phyloP scores from a whole-genome alignment of 2,113 vertebrate species.

The Grus americana region DNA sequence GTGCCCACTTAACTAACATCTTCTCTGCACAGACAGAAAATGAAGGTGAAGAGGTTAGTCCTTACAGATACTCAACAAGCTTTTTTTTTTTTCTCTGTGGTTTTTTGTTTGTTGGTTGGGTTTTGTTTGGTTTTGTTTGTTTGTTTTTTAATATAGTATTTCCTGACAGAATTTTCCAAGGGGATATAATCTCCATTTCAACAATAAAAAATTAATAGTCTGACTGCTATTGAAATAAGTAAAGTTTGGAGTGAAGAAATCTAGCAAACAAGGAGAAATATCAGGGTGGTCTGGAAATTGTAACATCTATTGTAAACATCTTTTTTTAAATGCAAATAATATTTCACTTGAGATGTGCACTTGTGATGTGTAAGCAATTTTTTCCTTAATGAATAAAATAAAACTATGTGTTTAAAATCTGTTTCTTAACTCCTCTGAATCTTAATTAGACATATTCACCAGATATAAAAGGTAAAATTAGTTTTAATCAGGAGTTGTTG shows the following conservation, averaged over 20 bases:
- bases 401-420: not conserved
- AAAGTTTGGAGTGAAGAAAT: not conserved
- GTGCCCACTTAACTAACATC: not conserved
- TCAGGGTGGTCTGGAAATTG: not conserved
- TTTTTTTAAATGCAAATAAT: not conserved
- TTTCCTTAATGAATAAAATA: not conserved
- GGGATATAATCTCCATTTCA: not conserved
- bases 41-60: not conserved
- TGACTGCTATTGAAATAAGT: not conserved
- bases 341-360: not conserved
- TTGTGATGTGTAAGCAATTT: not conserved
- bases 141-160: not conserved
- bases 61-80: not conserved
- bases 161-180: not conserved
- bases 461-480: not conserved
- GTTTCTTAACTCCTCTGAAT: not conserved
- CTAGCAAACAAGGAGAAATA: not conserved
- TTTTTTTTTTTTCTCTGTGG: not conserved
- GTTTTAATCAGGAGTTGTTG: not conserved
- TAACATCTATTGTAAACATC: not conserved
- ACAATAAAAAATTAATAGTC: not conserved
- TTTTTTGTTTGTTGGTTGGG: too few species aligned
- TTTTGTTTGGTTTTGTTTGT: too few species aligned
- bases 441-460: not conserved
- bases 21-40: not conserved